These are phyloP conservation scores for Holothuria glaberrima DNA, from an alignment of 35 echinoderm and acorn worm species.

Conservation along the genomic window DNA sequence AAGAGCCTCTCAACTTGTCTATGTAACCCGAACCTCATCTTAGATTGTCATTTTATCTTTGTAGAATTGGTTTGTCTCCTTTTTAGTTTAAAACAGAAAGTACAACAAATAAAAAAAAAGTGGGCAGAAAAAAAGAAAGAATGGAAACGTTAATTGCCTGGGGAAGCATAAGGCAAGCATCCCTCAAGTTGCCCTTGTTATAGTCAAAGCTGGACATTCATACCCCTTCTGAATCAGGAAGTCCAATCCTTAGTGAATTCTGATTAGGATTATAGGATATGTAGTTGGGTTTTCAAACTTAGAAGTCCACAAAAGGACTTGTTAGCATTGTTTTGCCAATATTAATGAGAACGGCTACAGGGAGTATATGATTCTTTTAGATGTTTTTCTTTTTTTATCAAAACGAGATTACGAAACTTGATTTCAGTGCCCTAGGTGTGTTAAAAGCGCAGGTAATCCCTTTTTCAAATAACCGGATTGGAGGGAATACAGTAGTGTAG, in stretches of 20 bases:
- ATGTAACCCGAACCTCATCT: constrained; percentile 53
- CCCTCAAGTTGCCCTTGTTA: constrained; percentile 17
- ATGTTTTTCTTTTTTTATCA: constrained; percentile 12
- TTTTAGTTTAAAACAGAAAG: constrained; percentile 6
- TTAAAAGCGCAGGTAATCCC: constrained; percentile 14
- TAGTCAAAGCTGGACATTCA: neutral
- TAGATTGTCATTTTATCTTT: constrained; percentile 58
- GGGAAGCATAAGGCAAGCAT: constrained; percentile 14
- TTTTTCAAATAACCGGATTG: constrained; percentile 17
- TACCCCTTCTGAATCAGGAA: constrained; percentile 6
- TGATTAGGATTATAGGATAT: constrained; percentile 27
- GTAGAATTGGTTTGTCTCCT: constrained; percentile 53
- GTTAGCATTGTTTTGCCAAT: constrained; percentile 19
- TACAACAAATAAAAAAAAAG: constrained; percentile 37
- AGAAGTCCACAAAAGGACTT: neutral
- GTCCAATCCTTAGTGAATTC: constrained; percentile 5
- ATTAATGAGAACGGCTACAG: constrained; percentile 33
- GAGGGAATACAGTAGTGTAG: constrained; percentile 8
- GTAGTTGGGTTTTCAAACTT: constrained; percentile 9
- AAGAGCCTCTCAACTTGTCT: constrained; percentile 47
- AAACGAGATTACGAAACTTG: neutral
- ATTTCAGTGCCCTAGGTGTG: constrained; percentile 35
- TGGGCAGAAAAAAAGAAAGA: neutral
- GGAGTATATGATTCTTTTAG: constrained; percentile 39
- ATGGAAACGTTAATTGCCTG: constrained; percentile 27